Evolutionary conservation across 2,797 vertebrate species (phyloP).

Genomic region (Propithecus perrieri): DNA sequence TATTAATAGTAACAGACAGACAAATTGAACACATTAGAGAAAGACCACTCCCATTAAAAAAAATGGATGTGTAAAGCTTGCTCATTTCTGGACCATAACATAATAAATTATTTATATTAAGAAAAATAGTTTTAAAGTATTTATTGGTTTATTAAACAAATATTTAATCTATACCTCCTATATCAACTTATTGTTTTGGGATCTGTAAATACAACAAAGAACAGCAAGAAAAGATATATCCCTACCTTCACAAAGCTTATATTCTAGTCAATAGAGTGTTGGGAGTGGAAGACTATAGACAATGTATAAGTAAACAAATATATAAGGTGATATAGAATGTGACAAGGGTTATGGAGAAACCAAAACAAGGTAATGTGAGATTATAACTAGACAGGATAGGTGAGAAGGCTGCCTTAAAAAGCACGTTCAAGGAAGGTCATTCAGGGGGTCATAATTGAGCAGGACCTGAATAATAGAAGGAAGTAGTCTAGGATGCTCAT

Average conservation of each 20-base stretch:
- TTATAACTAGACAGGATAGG: not conserved
- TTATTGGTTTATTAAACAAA: not conserved
- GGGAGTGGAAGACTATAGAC: not conserved
- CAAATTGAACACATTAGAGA: not conserved
- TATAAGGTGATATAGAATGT: not conserved
- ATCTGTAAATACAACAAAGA: not conserved
- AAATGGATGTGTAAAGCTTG: not conserved
- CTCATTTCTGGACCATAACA: not conserved
- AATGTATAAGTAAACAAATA: not conserved
- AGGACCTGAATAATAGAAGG: not conserved
- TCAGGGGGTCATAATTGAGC: not conserved
- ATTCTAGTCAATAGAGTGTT: not conserved
- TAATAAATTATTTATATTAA: not conserved
- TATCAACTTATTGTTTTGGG: not conserved
- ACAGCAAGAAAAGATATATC: not conserved
- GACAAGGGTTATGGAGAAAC: not conserved
- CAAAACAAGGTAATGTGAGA: not conserved
- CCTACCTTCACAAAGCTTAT: not conserved
- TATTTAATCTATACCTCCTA: not conserved
- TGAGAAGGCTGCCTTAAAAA: not conserved
- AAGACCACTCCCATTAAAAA: not conserved
- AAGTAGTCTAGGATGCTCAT: not conserved
- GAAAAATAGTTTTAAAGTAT: not conserved
- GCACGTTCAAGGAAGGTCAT: not conserved
- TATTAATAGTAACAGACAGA: not conserved